Conservation (phyloP, 2,888 invertebrate genomes). For the Hedychridium roseum region DNA sequence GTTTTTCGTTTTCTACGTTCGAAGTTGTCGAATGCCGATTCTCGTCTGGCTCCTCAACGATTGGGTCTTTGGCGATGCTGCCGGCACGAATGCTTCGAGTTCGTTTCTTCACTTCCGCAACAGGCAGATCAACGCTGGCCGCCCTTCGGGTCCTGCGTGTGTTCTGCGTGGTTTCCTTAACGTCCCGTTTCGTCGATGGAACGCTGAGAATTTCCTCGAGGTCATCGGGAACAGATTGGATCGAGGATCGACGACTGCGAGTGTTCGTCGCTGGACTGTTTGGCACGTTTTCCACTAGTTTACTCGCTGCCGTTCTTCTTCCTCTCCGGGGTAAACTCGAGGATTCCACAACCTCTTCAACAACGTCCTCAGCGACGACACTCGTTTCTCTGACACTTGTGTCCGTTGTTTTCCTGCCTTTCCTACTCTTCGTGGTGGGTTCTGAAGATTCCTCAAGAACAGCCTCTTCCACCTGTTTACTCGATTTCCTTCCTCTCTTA, state of each 20-base stretch:
- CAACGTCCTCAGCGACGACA: neutral
- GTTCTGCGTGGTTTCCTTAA: slow-evolving; percentile 9
- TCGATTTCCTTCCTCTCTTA: no score
- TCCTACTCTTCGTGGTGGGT: neutral
- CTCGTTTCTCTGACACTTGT: neutral
- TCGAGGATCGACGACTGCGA: slow-evolving; percentile 44
- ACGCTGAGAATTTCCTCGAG: slow-evolving; percentile 36
- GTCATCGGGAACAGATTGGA: slow-evolving; percentile 52
- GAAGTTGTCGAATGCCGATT: slow-evolving; percentile 3
- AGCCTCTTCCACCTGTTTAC: no score
- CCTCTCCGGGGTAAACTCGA: no score
- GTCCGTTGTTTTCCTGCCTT: neutral
- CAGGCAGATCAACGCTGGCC: slow-evolving; percentile 42
- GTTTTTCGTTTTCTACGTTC: slow-evolving; percentile 9
- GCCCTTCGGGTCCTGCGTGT: slow-evolving; percentile 48
- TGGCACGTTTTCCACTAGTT: neutral
- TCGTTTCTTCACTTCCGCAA: slow-evolving; percentile 27
- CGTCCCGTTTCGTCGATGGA: no score
- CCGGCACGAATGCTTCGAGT: slow-evolving; percentile 36
- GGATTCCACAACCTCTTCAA: slow-evolving; percentile 1
- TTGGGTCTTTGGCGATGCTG: slow-evolving; percentile 30
- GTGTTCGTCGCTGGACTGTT: slow-evolving; percentile 36
- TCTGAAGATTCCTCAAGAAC: no score
- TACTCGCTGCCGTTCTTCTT: neutral
- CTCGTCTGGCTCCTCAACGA: slow-evolving; percentile 32